Evolutionary conservation across 2,113 vertebrate species (phyloP).

Genomic region (Gambusia holbrooki): DNA sequence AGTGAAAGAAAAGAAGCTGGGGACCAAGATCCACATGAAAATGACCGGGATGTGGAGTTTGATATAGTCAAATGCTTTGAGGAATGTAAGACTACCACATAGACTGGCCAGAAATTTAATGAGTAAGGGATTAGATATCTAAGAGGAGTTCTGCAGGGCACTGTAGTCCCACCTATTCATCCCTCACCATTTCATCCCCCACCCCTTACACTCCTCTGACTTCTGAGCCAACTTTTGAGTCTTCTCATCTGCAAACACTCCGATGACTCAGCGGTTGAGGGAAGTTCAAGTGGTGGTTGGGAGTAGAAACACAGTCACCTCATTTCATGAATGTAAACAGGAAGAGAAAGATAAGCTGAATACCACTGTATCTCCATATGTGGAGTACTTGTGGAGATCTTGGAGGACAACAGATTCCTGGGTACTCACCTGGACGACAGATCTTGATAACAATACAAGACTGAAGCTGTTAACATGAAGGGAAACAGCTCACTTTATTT

Average conservation of each 20-base stretch:
- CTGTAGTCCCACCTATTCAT: background rate
- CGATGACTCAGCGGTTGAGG: background rate
- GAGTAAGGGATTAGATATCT: background rate
- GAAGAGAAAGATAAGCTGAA: background rate
- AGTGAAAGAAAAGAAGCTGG: no score
- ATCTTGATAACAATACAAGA: background rate
- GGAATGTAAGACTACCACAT: no score
- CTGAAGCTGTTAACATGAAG: background rate
- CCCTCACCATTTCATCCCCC: background rate
- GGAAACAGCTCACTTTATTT: background rate
- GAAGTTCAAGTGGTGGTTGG: background rate
- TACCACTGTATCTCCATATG: background rate
- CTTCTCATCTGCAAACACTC: background rate
- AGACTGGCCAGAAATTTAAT: no score
- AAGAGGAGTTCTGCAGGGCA: background rate
- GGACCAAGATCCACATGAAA: no score
- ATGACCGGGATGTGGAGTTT: no score
- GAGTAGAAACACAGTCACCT: background rate
- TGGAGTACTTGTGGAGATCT: background rate
- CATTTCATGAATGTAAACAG: background rate
- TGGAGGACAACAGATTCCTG: background rate
- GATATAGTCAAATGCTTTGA: no score
- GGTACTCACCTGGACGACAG: background rate
- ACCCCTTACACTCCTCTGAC: background rate
- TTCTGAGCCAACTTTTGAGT: background rate